These are phyloP conservation scores for Hylaeus anthracinus DNA, from an alignment of 1,140 invertebrate species.

Conservation along the genomic window DNA sequence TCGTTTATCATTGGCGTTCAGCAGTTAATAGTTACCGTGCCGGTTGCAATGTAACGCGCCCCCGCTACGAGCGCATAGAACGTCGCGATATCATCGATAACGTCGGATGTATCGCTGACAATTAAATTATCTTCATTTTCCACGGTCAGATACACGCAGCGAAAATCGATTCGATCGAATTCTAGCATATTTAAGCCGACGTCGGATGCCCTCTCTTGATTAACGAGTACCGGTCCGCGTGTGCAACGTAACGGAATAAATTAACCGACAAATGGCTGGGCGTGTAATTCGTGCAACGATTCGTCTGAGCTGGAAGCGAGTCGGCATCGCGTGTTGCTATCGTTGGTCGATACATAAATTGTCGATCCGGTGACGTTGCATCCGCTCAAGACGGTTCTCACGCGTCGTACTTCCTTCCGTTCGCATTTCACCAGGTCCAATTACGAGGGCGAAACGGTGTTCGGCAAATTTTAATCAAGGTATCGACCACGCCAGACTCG, in stretches of 20 bases:
- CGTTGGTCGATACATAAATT: constrained; percentile 18
- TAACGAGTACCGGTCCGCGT: not conserved
- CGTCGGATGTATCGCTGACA: not conserved
- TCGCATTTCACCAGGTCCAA: not conserved
- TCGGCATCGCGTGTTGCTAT: not conserved
- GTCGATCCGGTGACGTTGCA: not conserved
- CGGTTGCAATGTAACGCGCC: not conserved
- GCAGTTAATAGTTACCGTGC: not conserved
- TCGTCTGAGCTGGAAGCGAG: not conserved
- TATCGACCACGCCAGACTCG: too few relatives aligned
- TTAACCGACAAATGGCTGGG: not conserved
- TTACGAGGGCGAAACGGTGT: not conserved
- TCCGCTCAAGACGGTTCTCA: not conserved
- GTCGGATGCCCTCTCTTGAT: not conserved
- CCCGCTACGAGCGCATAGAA: not conserved
- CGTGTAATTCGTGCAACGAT: not conserved
- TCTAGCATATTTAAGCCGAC: not conserved
- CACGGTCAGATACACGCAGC: not conserved
- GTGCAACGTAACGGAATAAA: not conserved
- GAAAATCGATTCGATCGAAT: not conserved
- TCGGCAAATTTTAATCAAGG: too few relatives aligned
- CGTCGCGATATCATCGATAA: not conserved
- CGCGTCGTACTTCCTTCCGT: not conserved
- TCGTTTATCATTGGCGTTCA: not conserved
- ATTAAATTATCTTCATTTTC: constrained; percentile 29